Base-by-base conservation (phyloP, 1,140 invertebrate species). In the Metaphire vulgaris region DNA sequence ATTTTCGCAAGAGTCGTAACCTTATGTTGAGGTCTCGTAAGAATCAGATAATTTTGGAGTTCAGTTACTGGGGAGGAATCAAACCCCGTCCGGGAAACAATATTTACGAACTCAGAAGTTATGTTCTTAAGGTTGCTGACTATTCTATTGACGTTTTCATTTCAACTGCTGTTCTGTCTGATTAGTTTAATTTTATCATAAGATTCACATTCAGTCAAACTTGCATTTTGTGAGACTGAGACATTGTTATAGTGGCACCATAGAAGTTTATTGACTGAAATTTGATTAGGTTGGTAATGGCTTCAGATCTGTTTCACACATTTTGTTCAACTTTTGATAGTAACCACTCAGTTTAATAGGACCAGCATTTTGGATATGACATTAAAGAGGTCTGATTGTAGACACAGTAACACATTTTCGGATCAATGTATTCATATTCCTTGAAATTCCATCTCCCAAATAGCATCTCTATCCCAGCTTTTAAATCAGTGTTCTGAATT, bases 91-190 rank as follows among this genome's bases (percentile, higher is more conserved):
- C 87, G 6, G 89, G 90, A 21, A 92, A 94, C 65, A 81, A 82
- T 82, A 92, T 96, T 79, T 98, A 98, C 83, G 96, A 99, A 88
- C 93, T 98, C 81, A 89, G 96, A 81, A 95, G 92, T 79, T 94
- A 94, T 81, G 91, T 93, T 81, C 87, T 99, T 29, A 96, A 96
- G 83, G 87, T 87, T 31, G 16, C n/a, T n/a, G n/a, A n/a, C n/a
- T n/a, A n/a, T n/a, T n/a, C n/a, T n/a, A n/a, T n/a, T n/a, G n/a
- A n/a, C n/a, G n/a, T n/a, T n/a, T n/a, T n/a, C 28, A 68, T 1
- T 67, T 65, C 14, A 65, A 65, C n/a, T n/a, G 14, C 14, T 65
- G 14, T 65, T 14, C n/a, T 65, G 56, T 14, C 14, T 15, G 14
- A 15, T 65, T 65, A 65, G 56, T 14, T 65, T 65, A 65, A 65